Percentiles rank a stretch among this genome's conserved stretches.
Evolutionary conservation across 2,888 invertebrate species (phyloP).

Genomic region (Pomacea canaliculata): DNA sequence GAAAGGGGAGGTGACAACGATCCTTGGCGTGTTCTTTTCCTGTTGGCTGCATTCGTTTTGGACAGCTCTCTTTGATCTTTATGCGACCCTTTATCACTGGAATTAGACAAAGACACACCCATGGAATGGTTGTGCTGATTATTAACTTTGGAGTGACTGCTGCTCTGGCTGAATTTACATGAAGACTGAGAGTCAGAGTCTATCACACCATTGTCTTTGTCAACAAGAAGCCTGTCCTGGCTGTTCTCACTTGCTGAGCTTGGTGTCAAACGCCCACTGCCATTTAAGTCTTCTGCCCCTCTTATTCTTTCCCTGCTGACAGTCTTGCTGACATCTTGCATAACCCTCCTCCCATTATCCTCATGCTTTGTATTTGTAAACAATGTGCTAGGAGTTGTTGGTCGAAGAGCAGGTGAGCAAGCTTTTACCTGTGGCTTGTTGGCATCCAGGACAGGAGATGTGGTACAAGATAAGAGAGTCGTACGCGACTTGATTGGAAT

Average conservation of each 20-base stretch:
- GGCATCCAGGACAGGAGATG: neutral
- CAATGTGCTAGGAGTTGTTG: neutral
- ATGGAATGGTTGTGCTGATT: conserved; percentile 42
- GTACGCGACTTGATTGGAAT: conserved; percentile 22
- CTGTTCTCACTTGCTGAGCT: conserved; percentile 34
- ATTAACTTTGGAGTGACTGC: conserved; percentile 25
- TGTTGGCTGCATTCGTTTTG: conserved; percentile 50
- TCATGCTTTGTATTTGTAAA: neutral
- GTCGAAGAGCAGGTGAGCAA: neutral
- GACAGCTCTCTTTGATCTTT: conserved; percentile 47
- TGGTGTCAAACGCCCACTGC: conserved; percentile 35
- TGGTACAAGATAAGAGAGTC: conserved; percentile 7
- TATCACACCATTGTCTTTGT: conserved; percentile 24
- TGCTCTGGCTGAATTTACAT: conserved; percentile 4
- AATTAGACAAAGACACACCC: conserved; percentile 34
- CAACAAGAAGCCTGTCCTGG: conserved; percentile 29
- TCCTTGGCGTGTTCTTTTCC: conserved; percentile 6
- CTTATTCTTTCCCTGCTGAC: neutral
- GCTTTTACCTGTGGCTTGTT: neutral
- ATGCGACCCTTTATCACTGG: conserved; percentile 36
- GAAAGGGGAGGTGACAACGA: conserved; percentile 12
- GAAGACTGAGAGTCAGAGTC: conserved; percentile 21
- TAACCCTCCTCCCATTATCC: neutral
- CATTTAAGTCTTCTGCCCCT: conserved; percentile 10
- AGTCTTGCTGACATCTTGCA: neutral